A percentile compares a stretch with the other conserved stretches of the same genome.
phyloP scores from a whole-genome alignment of 2,797 vertebrate genomes.

The Notolabrus celidotus region DNA sequence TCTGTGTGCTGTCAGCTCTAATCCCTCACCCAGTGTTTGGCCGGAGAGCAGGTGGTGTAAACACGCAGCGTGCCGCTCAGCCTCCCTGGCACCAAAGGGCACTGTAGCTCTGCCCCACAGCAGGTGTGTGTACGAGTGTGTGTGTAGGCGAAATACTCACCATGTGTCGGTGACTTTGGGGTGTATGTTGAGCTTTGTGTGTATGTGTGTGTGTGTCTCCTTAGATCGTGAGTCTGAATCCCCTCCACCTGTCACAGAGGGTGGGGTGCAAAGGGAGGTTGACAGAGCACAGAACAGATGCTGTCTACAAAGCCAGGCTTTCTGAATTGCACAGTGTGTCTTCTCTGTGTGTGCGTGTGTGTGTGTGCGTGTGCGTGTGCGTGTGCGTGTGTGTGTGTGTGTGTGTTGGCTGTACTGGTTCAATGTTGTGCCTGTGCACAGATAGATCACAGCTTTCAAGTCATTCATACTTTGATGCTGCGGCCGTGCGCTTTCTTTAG shows the following conservation, averaged over 20 bases:
- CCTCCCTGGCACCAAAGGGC: conserved; percentile 71
- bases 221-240: conserved; percentile 65
- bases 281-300: conserved; percentile 82
- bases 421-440: conserved; percentile 21
- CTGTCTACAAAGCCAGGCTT: conserved; percentile 73
- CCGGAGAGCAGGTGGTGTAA: conserved; percentile 80
- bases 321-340: conserved; percentile 60
- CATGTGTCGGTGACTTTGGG: conserved; percentile 69
- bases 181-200: conserved; percentile 35
- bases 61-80: conserved; percentile 64
- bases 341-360: conserved; percentile 24
- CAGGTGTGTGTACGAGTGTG: conserved; percentile 60
- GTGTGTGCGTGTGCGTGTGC: conserved; percentile 7
- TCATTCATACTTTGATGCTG: conserved; percentile 69
- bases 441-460: conserved; percentile 70
- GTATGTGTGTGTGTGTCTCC: conserved; percentile 47
- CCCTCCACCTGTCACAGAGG: conserved; percentile 83
- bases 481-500: conserved; percentile 55
- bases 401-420: conserved; percentile 40
- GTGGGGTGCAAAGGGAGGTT: conserved; percentile 73
- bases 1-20: conserved; percentile 58
- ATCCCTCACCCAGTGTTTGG: conserved; percentile 72
- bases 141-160: conserved; percentile 44
- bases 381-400: conserved; percentile 33
- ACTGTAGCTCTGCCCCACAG: conserved; percentile 65